phyloP scores from a whole-genome alignment of 2,888 invertebrate species.

The Lordiphosa fenestrarum region DNA sequence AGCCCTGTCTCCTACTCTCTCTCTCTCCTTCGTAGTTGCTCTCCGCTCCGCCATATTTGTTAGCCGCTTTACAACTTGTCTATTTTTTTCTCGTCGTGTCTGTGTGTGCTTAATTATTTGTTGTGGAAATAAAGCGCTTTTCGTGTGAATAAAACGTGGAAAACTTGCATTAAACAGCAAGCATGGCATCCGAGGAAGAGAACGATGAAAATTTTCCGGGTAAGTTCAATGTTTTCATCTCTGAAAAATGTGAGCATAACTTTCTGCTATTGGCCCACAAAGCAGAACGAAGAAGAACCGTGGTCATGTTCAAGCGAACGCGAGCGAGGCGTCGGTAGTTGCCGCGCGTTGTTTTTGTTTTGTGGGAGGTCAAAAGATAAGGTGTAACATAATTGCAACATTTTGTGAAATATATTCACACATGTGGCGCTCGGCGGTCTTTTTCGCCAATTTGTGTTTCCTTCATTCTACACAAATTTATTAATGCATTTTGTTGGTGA shows the following conservation, averaged over 20 bases:
- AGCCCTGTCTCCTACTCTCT: conserved; percentile 25
- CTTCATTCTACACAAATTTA: conserved; percentile 58
- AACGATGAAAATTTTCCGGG: conserved; percentile 93
- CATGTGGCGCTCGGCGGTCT: conserved; percentile 40
- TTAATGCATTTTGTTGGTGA: conserved; percentile 66
- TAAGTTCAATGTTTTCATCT: conserved; percentile 81
- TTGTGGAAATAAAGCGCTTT: conserved; percentile 64
- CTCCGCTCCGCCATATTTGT: conserved; percentile 63
- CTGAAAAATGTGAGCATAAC: conserved; percentile 40
- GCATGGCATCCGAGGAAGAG: conserved; percentile 93
- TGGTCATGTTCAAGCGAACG: conserved; percentile 71
- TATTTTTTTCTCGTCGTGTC: conserved; percentile 70
- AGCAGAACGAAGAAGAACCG: conserved; percentile 48
- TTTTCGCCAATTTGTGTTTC: conserved; percentile 37
- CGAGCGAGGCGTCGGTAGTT: conserved; percentile 57
- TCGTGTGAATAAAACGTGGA: conserved; percentile 56
- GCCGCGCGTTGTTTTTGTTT: conserved; percentile 39
- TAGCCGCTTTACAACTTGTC: conserved; percentile 39
- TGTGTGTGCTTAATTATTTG: conserved; percentile 69
- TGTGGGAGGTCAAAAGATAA: not conserved
- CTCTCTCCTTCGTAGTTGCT: conserved; percentile 23
- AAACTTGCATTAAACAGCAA: conserved; percentile 60
- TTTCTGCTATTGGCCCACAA: conserved; percentile 49
- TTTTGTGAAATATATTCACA: conserved; percentile 32
- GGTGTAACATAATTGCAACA: conserved; percentile 15